Evolutionary conservation across 1,140 invertebrate species (phyloP).

Genomic region (Proctacanthus coquilletti): DNA sequence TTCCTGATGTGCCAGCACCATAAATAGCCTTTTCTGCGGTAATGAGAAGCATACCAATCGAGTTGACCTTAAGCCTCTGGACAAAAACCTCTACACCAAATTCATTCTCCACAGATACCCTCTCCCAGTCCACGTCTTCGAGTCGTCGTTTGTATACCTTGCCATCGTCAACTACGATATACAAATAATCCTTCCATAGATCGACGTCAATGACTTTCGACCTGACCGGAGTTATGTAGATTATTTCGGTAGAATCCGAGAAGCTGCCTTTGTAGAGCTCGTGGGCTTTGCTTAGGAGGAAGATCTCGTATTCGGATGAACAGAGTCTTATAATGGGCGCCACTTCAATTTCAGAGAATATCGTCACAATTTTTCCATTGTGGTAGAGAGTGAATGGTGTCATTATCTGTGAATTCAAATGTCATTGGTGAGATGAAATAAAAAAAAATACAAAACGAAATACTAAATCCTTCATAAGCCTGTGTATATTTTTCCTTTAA

Average conservation of each 20-base stretch:
- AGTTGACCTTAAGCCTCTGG: conserved; percentile 6
- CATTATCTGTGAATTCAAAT: not conserved
- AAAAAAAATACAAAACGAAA: too few species aligned
- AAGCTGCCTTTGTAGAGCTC: conserved; percentile 14
- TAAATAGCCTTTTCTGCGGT: conserved; percentile 15
- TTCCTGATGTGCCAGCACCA: conserved; percentile 21
- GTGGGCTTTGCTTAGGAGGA: not conserved
- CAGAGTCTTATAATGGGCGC: not conserved
- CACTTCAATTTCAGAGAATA: too few species aligned
- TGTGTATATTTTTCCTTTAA: too few species aligned
- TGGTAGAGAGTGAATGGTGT: not conserved
- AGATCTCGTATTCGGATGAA: not conserved
- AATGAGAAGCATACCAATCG: conserved; percentile 20
- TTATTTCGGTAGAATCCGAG: conserved; percentile 22
- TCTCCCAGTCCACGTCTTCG: conserved; percentile 11
- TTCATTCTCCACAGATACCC: conserved; percentile 16
- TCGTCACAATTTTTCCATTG: not conserved
- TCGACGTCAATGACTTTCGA: not conserved
- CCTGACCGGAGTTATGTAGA: not conserved
- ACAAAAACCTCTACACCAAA: conserved; percentile 11
- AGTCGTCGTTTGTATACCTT: not conserved
- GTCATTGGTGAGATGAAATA: too few species aligned
- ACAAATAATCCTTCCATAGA: not conserved
- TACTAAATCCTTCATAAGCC: too few species aligned
- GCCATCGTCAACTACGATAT: conserved; percentile 2